A percentile compares a stretch with the other conserved stretches of the same genome.
phyloP scores from a whole-genome alignment of 2,888 invertebrate species.

The Scaptomyza parva region DNA sequence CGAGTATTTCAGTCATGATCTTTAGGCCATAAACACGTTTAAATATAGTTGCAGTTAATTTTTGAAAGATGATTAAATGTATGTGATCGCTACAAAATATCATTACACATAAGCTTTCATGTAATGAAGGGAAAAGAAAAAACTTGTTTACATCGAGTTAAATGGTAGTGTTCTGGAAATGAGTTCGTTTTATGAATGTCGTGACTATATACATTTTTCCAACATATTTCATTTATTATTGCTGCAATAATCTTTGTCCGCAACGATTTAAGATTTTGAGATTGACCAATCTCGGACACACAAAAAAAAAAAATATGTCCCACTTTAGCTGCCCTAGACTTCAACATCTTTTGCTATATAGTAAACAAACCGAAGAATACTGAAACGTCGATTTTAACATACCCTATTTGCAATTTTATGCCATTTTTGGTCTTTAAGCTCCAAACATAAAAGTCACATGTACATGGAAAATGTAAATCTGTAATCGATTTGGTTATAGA shows the following conservation, averaged over 20 bases:
- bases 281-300: constrained; percentile 29
- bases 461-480: background rate
- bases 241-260: constrained; percentile 33
- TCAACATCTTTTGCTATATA: constrained; percentile 15
- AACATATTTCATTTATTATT: constrained; percentile 13
- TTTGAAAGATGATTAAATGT: too few relatives aligned
- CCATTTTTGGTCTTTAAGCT: background rate
- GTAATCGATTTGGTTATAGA: constrained; percentile 5
- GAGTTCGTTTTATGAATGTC: too few relatives aligned
- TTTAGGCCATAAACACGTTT: background rate
- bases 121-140: too few relatives aligned
- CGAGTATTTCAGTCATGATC: constrained; percentile 5
- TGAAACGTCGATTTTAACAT: constrained; percentile 14
- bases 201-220: too few relatives aligned
- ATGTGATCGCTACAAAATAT: background rate
- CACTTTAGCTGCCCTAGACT: constrained; percentile 32
- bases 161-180: too few relatives aligned
- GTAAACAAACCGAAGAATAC: constrained; percentile 12
- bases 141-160: too few relatives aligned
- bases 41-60: background rate
- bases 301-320: constrained; percentile 27
- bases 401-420: constrained; percentile 21
- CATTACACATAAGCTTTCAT: too few relatives aligned
- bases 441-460: background rate
- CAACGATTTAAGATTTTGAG: constrained; percentile 9